phyloP scores from a whole-genome alignment of 2,888 invertebrate species.

The Dromius quadrimaculatus region DNA sequence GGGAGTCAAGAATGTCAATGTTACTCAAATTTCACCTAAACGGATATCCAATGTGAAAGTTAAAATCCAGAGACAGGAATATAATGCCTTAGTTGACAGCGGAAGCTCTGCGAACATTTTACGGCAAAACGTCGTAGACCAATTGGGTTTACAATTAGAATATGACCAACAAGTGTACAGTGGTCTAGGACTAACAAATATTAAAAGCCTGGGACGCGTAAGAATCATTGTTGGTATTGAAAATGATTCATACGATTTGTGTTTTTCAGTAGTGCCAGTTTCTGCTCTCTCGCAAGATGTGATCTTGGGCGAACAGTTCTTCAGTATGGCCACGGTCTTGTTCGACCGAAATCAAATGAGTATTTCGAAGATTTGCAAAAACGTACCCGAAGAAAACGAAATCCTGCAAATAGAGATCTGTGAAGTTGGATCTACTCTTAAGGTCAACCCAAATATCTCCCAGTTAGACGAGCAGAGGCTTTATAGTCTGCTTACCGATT shows the following conservation, averaged over 20 bases:
- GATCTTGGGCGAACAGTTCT: slow-evolving; percentile 1
- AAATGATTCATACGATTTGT: too few species aligned
- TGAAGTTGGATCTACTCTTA: neutral
- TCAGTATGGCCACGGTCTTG: neutral
- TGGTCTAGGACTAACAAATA: neutral
- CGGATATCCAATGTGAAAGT: neutral
- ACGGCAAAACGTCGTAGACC: neutral
- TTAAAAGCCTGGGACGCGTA: neutral
- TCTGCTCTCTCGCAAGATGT: neutral
- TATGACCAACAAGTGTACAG: neutral
- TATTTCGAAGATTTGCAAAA: neutral
- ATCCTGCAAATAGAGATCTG: neutral
- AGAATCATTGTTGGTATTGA: neutral
- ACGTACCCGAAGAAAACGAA: neutral
- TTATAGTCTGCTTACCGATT: neutral
- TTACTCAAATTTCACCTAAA: neutral
- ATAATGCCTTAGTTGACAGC: neutral
- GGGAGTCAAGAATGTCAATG: neutral
- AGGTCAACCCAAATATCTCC: neutral
- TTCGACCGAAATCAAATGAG: slow-evolving; percentile 1
- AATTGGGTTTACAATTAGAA: neutral
- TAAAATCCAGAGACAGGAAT: neutral
- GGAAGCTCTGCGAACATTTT: slow-evolving; percentile 6
- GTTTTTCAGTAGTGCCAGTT: neutral
- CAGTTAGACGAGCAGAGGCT: neutral